Conservation (phyloP, 2,113 vertebrate species). For the Pituophis catenifer region DNA sequence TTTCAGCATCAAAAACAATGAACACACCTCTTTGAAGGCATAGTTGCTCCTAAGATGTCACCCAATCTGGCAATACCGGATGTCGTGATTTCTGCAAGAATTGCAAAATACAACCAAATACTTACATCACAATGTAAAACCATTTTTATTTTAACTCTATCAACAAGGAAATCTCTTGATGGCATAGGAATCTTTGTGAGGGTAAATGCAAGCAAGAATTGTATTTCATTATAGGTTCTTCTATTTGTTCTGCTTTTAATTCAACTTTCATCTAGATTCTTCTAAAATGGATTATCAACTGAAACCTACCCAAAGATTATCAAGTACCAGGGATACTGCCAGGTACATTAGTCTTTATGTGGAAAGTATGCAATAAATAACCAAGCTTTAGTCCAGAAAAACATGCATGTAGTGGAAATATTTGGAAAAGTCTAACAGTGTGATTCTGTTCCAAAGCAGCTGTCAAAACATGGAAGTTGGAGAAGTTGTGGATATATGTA, state of each 20-base stretch:
- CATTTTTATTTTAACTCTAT: background rate
- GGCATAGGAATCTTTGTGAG: background rate
- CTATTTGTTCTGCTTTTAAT: background rate
- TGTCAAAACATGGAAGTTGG: background rate
- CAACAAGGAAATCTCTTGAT: background rate
- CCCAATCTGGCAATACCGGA: background rate
- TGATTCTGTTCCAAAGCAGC: background rate
- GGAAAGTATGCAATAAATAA: background rate
- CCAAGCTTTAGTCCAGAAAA: background rate
- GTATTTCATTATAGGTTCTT: background rate
- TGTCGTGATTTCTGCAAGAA: background rate
- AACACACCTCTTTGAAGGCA: too few species aligned
- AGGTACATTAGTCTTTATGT: rapidly evolving
- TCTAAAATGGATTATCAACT: background rate
- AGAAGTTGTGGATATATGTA: rapidly evolving
- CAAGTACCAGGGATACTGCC: background rate
- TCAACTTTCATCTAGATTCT: background rate
- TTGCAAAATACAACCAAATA: background rate
- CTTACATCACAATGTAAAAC: background rate
- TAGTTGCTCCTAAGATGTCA: background rate
- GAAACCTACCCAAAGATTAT: background rate
- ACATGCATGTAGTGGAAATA: background rate
- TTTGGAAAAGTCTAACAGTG: background rate
- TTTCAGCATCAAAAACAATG: background rate
- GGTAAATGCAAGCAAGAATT: background rate